Conservation (phyloP, 2,888 invertebrate species). For the Adelognathus sp. region DNA sequence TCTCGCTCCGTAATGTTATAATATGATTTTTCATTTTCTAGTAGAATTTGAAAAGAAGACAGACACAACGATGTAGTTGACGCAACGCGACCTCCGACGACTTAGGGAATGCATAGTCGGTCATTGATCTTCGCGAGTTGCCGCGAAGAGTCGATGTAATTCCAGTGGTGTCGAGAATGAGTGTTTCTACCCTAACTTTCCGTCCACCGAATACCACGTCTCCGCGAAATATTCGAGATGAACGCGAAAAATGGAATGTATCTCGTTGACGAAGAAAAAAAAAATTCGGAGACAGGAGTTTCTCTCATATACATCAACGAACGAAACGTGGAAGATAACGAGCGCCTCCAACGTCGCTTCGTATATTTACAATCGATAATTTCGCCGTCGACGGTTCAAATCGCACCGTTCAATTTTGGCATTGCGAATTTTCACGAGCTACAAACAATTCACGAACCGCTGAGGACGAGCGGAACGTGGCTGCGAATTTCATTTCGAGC, state of each 20-base stretch:
- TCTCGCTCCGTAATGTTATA: neutral
- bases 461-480: constrained; percentile 3
- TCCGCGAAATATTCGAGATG: neutral
- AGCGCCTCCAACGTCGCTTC: constrained; percentile 11
- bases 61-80: constrained; percentile 12
- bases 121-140: neutral
- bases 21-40: constrained; percentile 21
- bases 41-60: no score
- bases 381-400: constrained; percentile 43
- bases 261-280: constrained; percentile 5
- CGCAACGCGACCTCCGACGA: constrained; percentile 9
- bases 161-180: neutral
- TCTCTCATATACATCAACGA: constrained; percentile 6
- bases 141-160: neutral
- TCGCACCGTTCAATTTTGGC: constrained; percentile 55
- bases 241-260: neutral
- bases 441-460: constrained; percentile 39
- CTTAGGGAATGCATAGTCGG: constrained; percentile 20
- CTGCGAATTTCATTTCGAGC: constrained; percentile 18
- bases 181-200: neutral
- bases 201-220: neutral
- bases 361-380: constrained; percentile 57
- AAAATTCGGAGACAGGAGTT: constrained; percentile 26
- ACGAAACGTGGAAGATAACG: constrained; percentile 53
- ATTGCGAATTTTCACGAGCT: constrained; percentile 59